Evolutionary conservation across 2,797 vertebrate genomes (phyloP).

Genomic region (Acrocephalus scirpaceus): DNA sequence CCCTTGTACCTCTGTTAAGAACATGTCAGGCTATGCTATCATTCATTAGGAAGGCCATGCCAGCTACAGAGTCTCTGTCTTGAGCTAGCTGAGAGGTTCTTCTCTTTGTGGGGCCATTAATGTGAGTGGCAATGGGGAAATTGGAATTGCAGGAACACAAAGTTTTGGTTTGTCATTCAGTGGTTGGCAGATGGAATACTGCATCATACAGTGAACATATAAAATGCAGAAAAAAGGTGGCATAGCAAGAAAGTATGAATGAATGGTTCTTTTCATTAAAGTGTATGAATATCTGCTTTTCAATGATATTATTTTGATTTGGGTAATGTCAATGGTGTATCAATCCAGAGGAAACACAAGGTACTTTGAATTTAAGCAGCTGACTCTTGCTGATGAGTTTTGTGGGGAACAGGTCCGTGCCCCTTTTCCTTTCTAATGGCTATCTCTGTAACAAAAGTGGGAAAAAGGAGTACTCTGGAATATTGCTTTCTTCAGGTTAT

Average conservation of each 20-base stretch:
- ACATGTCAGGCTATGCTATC: not conserved
- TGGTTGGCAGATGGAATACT: not conserved
- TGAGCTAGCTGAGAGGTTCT: not conserved
- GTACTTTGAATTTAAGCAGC: not conserved
- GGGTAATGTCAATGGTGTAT: not conserved
- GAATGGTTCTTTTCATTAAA: not conserved
- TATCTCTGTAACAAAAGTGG: not conserved
- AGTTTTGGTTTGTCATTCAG: not conserved
- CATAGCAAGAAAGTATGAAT: not conserved
- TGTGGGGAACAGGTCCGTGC: not conserved
- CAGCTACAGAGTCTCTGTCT: not conserved
- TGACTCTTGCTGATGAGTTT: not conserved
- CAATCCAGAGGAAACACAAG: not conserved
- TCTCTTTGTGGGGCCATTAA: not conserved
- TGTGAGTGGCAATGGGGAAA: not conserved
- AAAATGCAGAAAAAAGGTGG: not conserved
- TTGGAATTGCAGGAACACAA: not conserved
- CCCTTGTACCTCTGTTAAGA: not conserved
- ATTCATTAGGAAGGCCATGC: not conserved
- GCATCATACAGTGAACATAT: not conserved
- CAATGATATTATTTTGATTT: not conserved
- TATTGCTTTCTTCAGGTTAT: not conserved
- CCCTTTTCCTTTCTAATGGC: not conserved
- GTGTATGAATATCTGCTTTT: not conserved
- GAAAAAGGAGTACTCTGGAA: not conserved